Conservation (phyloP, 2,113 vertebrate genomes). For the Trochalopteron elliotii region DNA sequence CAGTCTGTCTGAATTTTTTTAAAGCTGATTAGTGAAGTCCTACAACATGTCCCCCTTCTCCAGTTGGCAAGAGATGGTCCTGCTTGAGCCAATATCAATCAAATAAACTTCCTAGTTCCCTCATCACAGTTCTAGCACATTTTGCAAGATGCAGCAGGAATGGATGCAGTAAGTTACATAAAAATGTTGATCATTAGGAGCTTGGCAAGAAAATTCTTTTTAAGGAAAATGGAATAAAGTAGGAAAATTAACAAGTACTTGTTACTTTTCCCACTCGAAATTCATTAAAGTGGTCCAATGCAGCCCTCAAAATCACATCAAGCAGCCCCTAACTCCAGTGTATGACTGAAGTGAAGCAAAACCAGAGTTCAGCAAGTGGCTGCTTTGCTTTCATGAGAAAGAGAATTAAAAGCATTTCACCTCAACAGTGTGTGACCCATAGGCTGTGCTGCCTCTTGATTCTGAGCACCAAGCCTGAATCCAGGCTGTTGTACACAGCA, state of each 20-base stretch:
- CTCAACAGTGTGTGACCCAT: rapidly evolving
- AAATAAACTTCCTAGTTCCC: not conserved
- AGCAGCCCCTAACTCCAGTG: not conserved
- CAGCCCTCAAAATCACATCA: not conserved
- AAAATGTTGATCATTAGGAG: not conserved
- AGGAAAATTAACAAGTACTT: not conserved
- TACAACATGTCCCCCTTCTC: not conserved
- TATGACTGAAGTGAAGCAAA: not conserved
- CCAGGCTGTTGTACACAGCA: not conserved
- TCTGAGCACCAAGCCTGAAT: not conserved
- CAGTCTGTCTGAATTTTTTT: not conserved
- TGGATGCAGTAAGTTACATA: not conserved
- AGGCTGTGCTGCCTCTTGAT: not conserved
- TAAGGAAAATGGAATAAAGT: not conserved
- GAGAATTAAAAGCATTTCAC: not conserved
- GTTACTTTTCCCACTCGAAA: not conserved
- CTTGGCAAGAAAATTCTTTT: not conserved
- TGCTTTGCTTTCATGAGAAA: not conserved
- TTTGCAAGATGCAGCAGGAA: not conserved
- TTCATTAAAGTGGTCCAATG: not conserved
- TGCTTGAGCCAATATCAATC: not conserved
- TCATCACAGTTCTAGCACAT: not conserved
- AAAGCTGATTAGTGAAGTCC: not conserved
- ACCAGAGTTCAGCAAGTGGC: not conserved
- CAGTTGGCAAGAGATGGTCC: not conserved